Base-by-base conservation (phyloP, 1,140 invertebrate species). In the Drosophila pachea region DNA sequence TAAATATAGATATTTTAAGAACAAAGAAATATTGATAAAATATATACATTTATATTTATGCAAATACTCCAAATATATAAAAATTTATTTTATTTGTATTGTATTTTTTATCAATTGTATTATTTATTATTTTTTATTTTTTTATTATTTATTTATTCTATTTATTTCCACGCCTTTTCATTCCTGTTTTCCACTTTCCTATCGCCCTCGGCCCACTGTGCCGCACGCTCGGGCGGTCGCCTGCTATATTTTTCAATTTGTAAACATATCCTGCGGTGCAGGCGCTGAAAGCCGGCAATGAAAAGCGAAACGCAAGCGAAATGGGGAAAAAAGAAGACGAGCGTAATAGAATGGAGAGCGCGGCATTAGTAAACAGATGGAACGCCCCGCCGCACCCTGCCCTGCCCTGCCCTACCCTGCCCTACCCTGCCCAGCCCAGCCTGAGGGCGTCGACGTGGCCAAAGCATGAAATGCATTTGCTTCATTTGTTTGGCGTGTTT, bases 401-500 rank as follows among this genome's bases (percentile, higher is more conserved):
- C 8, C 16, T 9, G 11, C 16, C 42, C 8, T 36, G n/a, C 0
- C n/a, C n/a, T n/a, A n/a, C n/a, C n/a, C n/a, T n/a, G n/a, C 5
- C 7, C 40, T 6, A 12, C 40, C 7, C n/a, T 42, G n/a, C n/a
- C 4, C 40, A 12, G 5, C 38, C 50, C 52, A 8, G 55, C 49
- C 63, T 55, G n/a, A 32, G 45, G 31, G 63, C 55, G 68, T 16
- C 50, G 43, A 42, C 63, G 66, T 63, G 58, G 58, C 54, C 32
- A 43, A 64, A 53, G 79, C 54, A 63, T 66, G 76, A 73, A 83
- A 79, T 86, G 81, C 79, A 84, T 84, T 83, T 86, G 81, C 65
- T 84, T 84, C 81, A 83, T 83, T 83, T 83, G 79, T 74, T 84
- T 84, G 79, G 79, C 73, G 76, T 84, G 79, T 79, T 76, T 84